phyloP scores from a whole-genome alignment of 2,888 invertebrate species.

The Prosapia bicincta region DNA sequence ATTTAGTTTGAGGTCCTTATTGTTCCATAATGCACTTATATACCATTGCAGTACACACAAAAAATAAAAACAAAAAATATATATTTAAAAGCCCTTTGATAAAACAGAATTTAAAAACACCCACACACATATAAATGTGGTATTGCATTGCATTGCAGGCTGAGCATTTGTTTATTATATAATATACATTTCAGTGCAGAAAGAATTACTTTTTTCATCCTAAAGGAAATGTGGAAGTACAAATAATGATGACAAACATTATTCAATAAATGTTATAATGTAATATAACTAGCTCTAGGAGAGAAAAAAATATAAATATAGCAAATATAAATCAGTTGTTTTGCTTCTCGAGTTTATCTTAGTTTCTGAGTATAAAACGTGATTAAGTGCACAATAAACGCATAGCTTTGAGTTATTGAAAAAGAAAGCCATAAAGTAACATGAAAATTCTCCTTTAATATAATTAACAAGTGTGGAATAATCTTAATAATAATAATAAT shows the following conservation, averaged over 20 bases:
- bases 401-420: not conserved
- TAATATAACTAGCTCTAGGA: constrained; percentile 6
- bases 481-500: not conserved
- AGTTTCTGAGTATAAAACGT: not conserved
- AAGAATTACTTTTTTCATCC: constrained; percentile 1
- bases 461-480: not conserved
- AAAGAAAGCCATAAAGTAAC: not conserved
- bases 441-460: not conserved
- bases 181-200: too few species aligned
- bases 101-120: too few species aligned
- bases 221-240: not conserved
- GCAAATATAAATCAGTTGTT: not conserved
- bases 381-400: not conserved
- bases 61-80: too few species aligned
- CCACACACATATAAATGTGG: too few species aligned
- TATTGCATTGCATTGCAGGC: too few species aligned
- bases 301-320: not conserved
- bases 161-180: too few species aligned
- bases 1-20: too few species aligned
- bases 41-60: too few species aligned
- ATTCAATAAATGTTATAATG: constrained; percentile 13
- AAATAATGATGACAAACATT: not conserved
- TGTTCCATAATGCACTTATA: too few species aligned
- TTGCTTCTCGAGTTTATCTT: not conserved
- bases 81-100: too few species aligned